A percentile compares a stretch with the other conserved stretches of the same genome.
These are phyloP conservation scores for Vanessa tameamea DNA, from an alignment of 1,140 invertebrate species.

Conservation along the genomic window DNA sequence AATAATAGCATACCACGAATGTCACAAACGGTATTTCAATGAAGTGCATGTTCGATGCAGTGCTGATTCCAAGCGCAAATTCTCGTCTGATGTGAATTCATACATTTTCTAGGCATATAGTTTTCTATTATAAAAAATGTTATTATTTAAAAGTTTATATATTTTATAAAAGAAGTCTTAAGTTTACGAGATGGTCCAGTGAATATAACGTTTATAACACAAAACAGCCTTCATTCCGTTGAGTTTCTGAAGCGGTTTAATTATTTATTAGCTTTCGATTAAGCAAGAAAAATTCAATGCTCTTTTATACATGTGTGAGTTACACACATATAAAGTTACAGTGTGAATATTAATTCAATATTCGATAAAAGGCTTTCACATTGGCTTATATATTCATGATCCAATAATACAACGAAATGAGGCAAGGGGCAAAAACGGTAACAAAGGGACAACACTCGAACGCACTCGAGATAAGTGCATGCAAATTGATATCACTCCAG, in stretches of 20 bases:
- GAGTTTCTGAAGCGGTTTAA: too few relatives aligned
- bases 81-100: neutral
- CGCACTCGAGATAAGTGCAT: conserved; percentile 60
- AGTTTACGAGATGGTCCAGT: too few relatives aligned
- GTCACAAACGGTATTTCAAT: conserved; percentile 7
- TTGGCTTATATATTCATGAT: conserved; percentile 38
- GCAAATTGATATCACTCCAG: conserved; percentile 72
- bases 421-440: conserved; percentile 43
- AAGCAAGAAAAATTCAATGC: neutral
- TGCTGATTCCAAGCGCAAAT: conserved; percentile 5
- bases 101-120: neutral
- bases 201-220: too few relatives aligned
- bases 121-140: too few relatives aligned
- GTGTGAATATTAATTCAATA: neutral
- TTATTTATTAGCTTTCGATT: neutral
- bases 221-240: too few relatives aligned
- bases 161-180: too few relatives aligned
- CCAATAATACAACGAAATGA: conserved; percentile 39
- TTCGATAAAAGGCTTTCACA: conserved; percentile 25
- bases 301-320: too few relatives aligned
- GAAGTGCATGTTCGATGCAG: conserved; percentile 1
- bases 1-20: conserved; percentile 8
- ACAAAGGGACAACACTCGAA: conserved; percentile 67
- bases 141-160: too few relatives aligned
- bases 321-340: neutral